Conservation (phyloP, 1,140 invertebrate species). For the Zaprionus taronus region DNA sequence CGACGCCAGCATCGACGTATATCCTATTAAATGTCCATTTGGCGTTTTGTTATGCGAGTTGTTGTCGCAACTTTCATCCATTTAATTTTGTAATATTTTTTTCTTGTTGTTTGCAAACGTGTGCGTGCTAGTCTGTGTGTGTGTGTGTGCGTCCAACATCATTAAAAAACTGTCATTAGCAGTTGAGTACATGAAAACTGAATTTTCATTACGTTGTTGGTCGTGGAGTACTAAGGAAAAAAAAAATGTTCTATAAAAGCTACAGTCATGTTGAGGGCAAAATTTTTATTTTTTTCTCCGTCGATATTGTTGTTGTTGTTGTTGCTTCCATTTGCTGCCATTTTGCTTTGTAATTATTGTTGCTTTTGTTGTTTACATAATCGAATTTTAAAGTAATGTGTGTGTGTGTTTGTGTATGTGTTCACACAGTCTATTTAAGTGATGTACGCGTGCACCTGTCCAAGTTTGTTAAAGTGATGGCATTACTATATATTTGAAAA, state of each 20-base stretch:
- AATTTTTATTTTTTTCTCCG: constrained; percentile 26
- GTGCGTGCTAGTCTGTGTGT: constrained; percentile 7
- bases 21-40: constrained; percentile 83
- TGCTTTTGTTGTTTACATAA: constrained; percentile 61
- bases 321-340: constrained; percentile 37
- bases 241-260: constrained; percentile 58
- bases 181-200: constrained; percentile 81
- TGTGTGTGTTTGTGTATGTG: constrained; percentile 19
- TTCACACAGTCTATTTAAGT: constrained; percentile 58
- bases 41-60: constrained; percentile 76
- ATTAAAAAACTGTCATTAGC: constrained; percentile 83
- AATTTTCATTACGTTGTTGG: constrained; percentile 74
- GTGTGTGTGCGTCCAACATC: constrained; percentile 62
- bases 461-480: constrained; percentile 35
- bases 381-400: constrained; percentile 65
- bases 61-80: constrained; percentile 73
- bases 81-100: constrained; percentile 61
- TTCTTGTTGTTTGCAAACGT: constrained; percentile 15
- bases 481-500: neutral
- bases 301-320: neutral
- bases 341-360: constrained; percentile 51
- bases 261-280: constrained; percentile 53
- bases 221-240: constrained; percentile 41
- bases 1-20: constrained; percentile 57
- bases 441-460: constrained; percentile 55